These are phyloP conservation scores for Thamnophis elegans DNA, from an alignment of 2,797 vertebrate genomes.

Conservation along the genomic window DNA sequence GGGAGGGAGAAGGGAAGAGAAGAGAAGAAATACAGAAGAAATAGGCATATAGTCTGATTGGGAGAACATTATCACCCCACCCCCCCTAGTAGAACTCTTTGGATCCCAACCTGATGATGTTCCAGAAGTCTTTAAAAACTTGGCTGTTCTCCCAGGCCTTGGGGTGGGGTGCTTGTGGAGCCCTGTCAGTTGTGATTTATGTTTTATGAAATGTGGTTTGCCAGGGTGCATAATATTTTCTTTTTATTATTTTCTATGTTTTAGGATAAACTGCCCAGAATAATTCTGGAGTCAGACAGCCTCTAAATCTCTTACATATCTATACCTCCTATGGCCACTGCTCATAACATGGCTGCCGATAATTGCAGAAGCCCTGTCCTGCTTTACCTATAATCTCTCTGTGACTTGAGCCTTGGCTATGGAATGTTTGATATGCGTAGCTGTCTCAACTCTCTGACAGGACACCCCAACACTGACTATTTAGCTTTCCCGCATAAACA, in stretches of 20 bases:
- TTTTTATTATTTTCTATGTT: not conserved
- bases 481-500: not conserved
- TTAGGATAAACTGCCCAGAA: not conserved
- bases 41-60: not conserved
- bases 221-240: not conserved
- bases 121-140: not conserved
- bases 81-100: not conserved
- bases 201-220: not conserved
- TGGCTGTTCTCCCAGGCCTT: not conserved
- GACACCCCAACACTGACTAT: not conserved
- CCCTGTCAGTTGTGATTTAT: not conserved
- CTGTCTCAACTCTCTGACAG: not conserved
- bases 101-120: not conserved
- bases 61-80: not conserved
- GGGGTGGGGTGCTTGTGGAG: not conserved
- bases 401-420: conserved; percentile 32
- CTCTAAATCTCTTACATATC: not conserved
- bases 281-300: not conserved
- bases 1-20: accelerated
- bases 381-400: conserved; percentile 11
- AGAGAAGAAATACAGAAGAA: not conserved
- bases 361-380: not conserved
- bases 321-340: not conserved
- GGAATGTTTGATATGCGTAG: not conserved
- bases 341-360: not conserved